Evolutionary conservation across 2,113 vertebrate species (phyloP).

Genomic region (Dasyurus viverrinus): DNA sequence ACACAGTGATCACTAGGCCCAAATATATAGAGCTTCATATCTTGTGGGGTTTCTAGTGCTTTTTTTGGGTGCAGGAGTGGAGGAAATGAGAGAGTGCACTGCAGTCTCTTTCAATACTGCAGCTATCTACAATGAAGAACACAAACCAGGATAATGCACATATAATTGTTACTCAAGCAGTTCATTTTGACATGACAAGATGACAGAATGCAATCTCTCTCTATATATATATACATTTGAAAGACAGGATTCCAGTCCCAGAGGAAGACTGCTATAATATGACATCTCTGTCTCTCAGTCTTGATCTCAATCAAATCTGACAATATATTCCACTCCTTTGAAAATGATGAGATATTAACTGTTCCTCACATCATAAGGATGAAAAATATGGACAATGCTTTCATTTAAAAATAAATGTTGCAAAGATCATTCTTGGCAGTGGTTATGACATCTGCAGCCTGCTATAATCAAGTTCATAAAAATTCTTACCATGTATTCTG

Average conservation of each 20-base stretch:
- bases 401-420: slow-evolving; percentile 3
- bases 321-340: slow-evolving; percentile 20
- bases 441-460: not conserved
- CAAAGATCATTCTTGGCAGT: not conserved
- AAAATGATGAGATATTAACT: not conserved
- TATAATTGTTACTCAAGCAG: slow-evolving; percentile 24
- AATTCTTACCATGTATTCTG: slow-evolving; percentile 18
- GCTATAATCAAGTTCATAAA: not conserved
- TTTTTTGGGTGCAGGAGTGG: not conserved
- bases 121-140: slow-evolving; percentile 36
- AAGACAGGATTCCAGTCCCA: slow-evolving; percentile 6
- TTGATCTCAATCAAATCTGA: not conserved
- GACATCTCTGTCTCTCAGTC: slow-evolving; percentile 22
- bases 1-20: not conserved
- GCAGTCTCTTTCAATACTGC: slow-evolving; percentile 2
- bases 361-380: not conserved
- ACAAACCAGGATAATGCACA: slow-evolving; percentile 11
- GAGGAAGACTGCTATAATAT: not conserved
- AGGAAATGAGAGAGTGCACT: not conserved
- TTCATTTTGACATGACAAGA: slow-evolving; percentile 15
- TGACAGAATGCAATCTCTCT: slow-evolving; percentile 33
- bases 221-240: slow-evolving; percentile 26
- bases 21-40: not conserved
- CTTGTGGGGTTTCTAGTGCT: not conserved
- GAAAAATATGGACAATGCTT: slow-evolving; percentile 10